Base-by-base conservation (phyloP, 37 sponge, comb jelly and placozoan species). In the Halisarca cf. caerulea region DNA sequence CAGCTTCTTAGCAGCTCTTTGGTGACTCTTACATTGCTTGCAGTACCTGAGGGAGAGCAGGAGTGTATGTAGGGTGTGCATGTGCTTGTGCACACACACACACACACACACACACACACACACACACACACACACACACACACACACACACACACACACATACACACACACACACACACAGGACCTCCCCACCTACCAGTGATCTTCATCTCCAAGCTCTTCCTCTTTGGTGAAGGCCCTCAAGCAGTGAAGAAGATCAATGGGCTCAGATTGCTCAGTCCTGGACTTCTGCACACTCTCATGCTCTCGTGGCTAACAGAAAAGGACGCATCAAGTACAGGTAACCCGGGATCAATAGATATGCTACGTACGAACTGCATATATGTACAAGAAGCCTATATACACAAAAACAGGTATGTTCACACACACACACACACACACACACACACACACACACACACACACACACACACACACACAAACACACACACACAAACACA, bases 201-300 rank as follows among this genome's bases (percentile, higher is more conserved):
- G 85, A 39, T 97, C 98, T 1, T 97, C 96, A 40, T 97, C 99
- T 32, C 97, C 99, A 0, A 99, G 84, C 62, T 99, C 92, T 51
- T 99, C 99, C 40, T 97, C 89, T 59, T 93, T 89, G 0, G 92
- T 93, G 64, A 99, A 99, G 11, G 95, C 90, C 66, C 89, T 91
- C 61, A 99, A 84, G 80, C 99, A 99, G 59, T 90, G 79, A 32
- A 88, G 83, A 27, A 99, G 78, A 75, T 93, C 90, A 30, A 99
- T 93, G 1, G 99, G 94, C 66, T 93, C 66, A 0, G 80, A 59
- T 45, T 92, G 93, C 37, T 77, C 81, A 37, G 30, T 83, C 81
- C 87, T 88, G 66, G 81, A 40, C 17, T 47, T 58, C 60, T 92
- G 90, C 80, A 94, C 80, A 82, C 90, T 92, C 41, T 86, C 85